Evolutionary conservation across 2,888 invertebrate species (phyloP).

Genomic region (Maniola hyperantus): DNA sequence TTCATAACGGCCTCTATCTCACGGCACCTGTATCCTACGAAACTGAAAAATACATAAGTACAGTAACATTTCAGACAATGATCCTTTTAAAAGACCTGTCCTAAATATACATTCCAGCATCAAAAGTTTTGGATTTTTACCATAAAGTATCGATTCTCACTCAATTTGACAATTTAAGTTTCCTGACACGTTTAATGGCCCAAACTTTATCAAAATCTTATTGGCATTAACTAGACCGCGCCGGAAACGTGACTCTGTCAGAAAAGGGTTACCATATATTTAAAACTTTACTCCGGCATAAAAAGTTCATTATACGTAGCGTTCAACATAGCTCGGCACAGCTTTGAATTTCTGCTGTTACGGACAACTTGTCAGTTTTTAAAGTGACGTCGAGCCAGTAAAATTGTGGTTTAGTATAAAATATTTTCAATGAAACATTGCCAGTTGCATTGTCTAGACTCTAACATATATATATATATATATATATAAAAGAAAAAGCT

Average conservation of each 20-base stretch:
- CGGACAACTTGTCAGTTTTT: slow-evolving; percentile 18
- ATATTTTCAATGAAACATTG: background rate
- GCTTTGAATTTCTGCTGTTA: slow-evolving; percentile 6
- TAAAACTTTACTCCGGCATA: slow-evolving; percentile 6
- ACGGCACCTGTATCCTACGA: background rate
- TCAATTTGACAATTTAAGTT: slow-evolving; percentile 9
- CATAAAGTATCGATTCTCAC: background rate
- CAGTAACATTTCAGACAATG: background rate
- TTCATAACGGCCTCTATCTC: too few species aligned
- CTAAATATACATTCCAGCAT: background rate
- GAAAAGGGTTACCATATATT: slow-evolving; percentile 14
- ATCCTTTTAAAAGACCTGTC: background rate
- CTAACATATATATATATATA: too few species aligned
- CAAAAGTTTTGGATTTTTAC: background rate
- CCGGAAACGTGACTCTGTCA: slow-evolving; percentile 14
- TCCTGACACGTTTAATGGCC: slow-evolving; percentile 18
- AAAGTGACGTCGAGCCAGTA: background rate
- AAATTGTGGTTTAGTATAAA: background rate
- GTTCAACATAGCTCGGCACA: background rate
- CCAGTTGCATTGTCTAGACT: too few species aligned
- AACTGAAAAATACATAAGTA: background rate
- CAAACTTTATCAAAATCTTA: slow-evolving; percentile 18
- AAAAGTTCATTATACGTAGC: slow-evolving; percentile 19
- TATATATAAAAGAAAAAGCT: too few species aligned
- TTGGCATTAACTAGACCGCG: slow-evolving; percentile 5